These are phyloP conservation scores for Parochlus steinenii DNA, from an alignment of 2,888 invertebrate species.

Conservation along the genomic window DNA sequence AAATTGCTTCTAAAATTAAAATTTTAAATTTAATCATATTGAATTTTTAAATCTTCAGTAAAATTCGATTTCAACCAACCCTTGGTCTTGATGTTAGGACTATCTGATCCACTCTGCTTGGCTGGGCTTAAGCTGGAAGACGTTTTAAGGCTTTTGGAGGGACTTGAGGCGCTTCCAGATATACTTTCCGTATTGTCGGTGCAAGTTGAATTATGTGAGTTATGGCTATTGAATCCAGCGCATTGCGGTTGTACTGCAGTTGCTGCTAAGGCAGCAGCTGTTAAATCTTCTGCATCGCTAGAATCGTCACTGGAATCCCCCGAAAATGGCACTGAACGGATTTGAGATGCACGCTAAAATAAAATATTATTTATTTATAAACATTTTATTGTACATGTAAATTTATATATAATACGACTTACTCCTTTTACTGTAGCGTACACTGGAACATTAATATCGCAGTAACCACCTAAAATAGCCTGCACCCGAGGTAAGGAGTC, in stretches of 20 bases:
- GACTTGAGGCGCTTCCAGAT: slow-evolving; percentile 56
- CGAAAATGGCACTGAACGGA: slow-evolving; percentile 87
- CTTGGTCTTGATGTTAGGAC: slow-evolving; percentile 65
- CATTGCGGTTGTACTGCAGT: too few relatives aligned
- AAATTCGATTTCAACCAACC: slow-evolving; percentile 33
- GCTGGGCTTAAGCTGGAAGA: slow-evolving; percentile 73
- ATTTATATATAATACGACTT: slow-evolving; percentile 19
- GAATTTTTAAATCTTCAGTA: neutral
- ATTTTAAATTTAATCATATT: slow-evolving; percentile 15
- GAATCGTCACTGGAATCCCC: slow-evolving; percentile 91
- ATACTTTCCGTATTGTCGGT: slow-evolving; percentile 41
- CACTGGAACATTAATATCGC: slow-evolving; percentile 83
- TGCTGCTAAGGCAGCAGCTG: neutral
- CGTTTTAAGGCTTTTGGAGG: slow-evolving; percentile 73
- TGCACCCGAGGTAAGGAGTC: slow-evolving; percentile 29
- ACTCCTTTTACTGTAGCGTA: slow-evolving; percentile 93
- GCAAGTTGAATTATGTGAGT: slow-evolving; percentile 31
- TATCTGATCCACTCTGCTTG: slow-evolving; percentile 65
- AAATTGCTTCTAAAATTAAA: slow-evolving; percentile 64
- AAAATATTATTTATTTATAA: slow-evolving; percentile 7
- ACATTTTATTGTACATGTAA: neutral
- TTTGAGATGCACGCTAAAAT: slow-evolving; percentile 75
- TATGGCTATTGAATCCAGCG: slow-evolving; percentile 19
- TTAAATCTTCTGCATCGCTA: slow-evolving; percentile 70
- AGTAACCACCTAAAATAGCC: slow-evolving; percentile 57